phyloP scores from a whole-genome alignment of 1,140 invertebrate genomes.

The Pogonomyrmex californicus region DNA sequence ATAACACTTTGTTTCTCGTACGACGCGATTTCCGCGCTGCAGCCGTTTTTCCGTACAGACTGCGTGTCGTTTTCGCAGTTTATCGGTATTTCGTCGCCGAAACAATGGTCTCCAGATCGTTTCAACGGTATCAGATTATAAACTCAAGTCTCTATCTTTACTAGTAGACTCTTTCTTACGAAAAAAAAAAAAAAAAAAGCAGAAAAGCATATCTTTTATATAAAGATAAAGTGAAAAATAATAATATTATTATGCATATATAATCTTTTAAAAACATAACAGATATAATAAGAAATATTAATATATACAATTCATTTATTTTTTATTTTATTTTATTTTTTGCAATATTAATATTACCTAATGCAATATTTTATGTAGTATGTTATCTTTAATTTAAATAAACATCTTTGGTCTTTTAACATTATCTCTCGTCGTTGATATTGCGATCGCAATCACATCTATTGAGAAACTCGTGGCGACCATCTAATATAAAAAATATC shows the following conservation, averaged over 20 bases:
- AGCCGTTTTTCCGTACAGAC: not conserved
- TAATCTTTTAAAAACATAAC: not conserved
- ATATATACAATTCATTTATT: constrained; percentile 2
- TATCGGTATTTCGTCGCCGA: constrained; percentile 43
- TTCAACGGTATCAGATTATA: constrained; percentile 1
- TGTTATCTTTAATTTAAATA: not conserved
- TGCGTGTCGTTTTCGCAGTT: not conserved
- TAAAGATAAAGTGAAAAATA: not conserved
- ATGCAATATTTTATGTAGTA: not conserved
- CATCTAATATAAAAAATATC: not conserved
- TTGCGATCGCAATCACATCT: not conserved
- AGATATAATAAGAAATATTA: not conserved
- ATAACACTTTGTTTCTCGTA: constrained; percentile 44
- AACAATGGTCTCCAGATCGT: constrained; percentile 13
- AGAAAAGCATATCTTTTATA: not conserved
- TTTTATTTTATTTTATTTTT: not conserved
- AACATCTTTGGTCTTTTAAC: not conserved
- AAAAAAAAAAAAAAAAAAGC: not conserved
- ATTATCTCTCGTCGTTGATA: not conserved
- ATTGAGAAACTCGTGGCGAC: not conserved
- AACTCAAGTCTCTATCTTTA: not conserved
- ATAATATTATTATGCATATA: not conserved
- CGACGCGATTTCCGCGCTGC: constrained; percentile 18
- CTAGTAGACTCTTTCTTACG: not conserved
- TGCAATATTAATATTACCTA: not conserved